Evolutionary conservation across 2,888 invertebrate genomes (phyloP).

Genomic region (Marasmarcha lunaedactyla): DNA sequence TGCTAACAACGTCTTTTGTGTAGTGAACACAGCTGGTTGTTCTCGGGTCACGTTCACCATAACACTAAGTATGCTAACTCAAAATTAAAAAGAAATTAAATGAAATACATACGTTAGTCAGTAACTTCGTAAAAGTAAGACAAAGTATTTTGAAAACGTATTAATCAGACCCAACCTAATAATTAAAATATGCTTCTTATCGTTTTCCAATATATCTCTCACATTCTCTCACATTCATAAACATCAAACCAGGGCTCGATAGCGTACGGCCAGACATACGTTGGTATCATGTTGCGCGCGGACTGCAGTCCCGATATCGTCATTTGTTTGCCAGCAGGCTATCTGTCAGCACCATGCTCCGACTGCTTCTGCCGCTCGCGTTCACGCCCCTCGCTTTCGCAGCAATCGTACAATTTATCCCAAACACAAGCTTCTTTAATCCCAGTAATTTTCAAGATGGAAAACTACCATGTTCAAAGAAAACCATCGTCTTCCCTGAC

Average conservation of each 20-base stretch:
- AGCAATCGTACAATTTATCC: conserved; percentile 42
- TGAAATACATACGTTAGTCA: too few relatives aligned
- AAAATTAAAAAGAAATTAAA: too few relatives aligned
- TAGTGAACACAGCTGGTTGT: too few relatives aligned
- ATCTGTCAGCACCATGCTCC: conserved; percentile 14
- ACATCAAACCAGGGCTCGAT: conserved; percentile 14
- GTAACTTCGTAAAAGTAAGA: too few relatives aligned
- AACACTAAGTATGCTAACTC: too few relatives aligned
- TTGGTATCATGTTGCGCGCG: conserved; percentile 41
- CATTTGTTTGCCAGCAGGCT: conserved; percentile 27
- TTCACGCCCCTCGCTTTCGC: conserved; percentile 24
- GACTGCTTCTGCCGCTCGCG: conserved; percentile 15
- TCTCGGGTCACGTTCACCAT: too few relatives aligned
- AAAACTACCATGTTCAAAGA: conserved; percentile 47
- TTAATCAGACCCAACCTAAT: too few relatives aligned
- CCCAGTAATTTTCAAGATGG: conserved; percentile 39
- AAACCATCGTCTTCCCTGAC: conserved; percentile 47
- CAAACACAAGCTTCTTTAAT: conserved; percentile 42
- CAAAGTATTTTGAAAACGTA: too few relatives aligned
- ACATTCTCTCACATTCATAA: too few relatives aligned
- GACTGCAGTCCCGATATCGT: conserved; percentile 19
- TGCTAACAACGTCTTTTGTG: too few relatives aligned
- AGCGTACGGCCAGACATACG: conserved; percentile 39
- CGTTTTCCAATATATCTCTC: not conserved
- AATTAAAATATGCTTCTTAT: not conserved